Conservation (phyloP, 2,888 invertebrate species). For the Philaethria dido region DNA sequence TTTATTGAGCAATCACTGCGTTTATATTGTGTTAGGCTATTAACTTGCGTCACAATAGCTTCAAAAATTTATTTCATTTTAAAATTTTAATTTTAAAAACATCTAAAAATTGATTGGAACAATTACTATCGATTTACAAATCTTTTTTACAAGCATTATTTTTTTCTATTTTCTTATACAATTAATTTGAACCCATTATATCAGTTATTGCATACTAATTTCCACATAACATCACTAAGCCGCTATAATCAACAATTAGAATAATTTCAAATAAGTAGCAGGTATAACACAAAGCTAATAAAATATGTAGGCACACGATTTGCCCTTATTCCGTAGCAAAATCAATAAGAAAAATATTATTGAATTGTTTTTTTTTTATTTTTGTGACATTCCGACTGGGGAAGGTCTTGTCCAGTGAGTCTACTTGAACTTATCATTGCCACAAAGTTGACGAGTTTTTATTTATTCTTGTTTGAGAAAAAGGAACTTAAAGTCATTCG, state of each 20-base stretch:
- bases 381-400: constrained; percentile 7
- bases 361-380: background rate
- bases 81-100: no score
- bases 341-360: constrained; percentile 13
- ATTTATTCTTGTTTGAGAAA: background rate
- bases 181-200: background rate
- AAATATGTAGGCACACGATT: background rate
- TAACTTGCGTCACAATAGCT: no score
- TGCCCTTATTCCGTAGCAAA: background rate
- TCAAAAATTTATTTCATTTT: no score
- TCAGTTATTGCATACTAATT: background rate
- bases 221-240: background rate
- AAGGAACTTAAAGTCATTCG: background rate
- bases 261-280: background rate
- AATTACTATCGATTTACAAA: no score
- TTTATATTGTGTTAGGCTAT: no score
- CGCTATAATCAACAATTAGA: background rate
- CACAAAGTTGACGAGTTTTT: background rate
- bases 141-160: no score
- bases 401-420: constrained; percentile 5
- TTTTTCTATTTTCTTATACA: no score
- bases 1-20: no score
- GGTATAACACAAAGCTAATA: background rate
- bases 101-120: no score
- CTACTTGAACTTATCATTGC: constrained; percentile 1